phyloP scores from a whole-genome alignment of 2,888 invertebrate genomes.

The Enoplolaimus lenunculus region DNA sequence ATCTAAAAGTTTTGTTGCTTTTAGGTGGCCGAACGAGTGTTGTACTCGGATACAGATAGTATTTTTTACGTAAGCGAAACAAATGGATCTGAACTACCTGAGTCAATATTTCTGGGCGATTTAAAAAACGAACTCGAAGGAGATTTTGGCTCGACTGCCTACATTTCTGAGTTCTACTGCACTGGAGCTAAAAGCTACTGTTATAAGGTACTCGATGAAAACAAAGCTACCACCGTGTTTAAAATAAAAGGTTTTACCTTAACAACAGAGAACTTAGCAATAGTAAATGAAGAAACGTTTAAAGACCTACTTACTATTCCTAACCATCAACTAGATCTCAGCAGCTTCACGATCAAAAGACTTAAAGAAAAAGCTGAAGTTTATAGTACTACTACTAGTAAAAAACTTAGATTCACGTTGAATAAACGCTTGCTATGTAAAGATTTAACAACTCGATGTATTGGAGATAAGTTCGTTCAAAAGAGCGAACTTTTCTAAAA shows the following conservation, averaged over 20 bases:
- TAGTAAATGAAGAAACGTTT: background rate
- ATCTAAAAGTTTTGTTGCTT: too few relatives aligned
- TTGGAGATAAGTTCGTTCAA: too few relatives aligned
- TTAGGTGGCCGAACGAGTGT: too few relatives aligned
- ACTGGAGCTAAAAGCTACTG: background rate
- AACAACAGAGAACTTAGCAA: background rate
- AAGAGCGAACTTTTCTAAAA: too few relatives aligned
- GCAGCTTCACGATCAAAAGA: background rate
- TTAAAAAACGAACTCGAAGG: background rate
- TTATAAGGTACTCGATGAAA: background rate
- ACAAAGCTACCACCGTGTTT: background rate
- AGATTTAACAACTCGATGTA: background rate
- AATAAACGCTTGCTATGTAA: background rate
- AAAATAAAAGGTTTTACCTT: conserved; percentile 2
- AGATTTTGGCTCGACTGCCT: background rate
- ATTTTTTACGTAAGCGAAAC: background rate
- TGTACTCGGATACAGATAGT: conserved; percentile 39
- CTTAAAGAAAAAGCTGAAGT: background rate
- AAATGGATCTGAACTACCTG: background rate
- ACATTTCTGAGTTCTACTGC: background rate
- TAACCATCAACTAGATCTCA: background rate
- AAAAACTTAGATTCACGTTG: background rate
- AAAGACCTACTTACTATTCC: background rate
- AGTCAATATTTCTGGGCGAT: conserved; percentile 2
- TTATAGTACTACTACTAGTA: background rate